A percentile compares a stretch with the other conserved stretches of the same genome.
Evolutionary conservation across 1,140 invertebrate species (phyloP).

Genomic region (Conus betulinus): DNA sequence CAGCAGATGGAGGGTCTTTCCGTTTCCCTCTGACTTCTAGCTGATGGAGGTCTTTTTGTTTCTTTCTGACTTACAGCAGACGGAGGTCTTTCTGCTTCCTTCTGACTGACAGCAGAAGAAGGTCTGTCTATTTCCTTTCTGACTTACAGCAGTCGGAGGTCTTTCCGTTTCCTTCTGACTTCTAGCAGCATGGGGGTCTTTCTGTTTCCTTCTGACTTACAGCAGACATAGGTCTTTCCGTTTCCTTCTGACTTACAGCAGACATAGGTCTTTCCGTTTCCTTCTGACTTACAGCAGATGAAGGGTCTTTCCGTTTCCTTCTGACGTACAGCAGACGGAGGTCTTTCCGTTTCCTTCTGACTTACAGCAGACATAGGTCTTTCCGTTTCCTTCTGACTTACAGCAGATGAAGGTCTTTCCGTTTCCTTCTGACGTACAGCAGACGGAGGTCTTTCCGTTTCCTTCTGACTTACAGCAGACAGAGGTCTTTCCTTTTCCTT

Average conservation of each 20-base stretch:
- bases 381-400: neutral
- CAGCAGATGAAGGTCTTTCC: slow-evolving; percentile 7
- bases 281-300: neutral
- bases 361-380: neutral
- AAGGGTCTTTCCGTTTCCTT: neutral
- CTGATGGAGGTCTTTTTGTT: neutral
- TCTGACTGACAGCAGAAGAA: neutral
- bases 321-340: neutral
- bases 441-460: slow-evolving; percentile 2
- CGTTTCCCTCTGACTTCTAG: neutral
- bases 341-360: neutral
- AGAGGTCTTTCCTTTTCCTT: neutral
- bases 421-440: neutral
- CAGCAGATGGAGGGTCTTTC: neutral
- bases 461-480: neutral
- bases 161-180: neutral
- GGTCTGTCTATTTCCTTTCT: neutral
- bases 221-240: no score
- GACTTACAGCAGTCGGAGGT: neutral
- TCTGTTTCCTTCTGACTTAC: no score
- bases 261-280: no score
- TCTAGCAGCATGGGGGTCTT: neutral
- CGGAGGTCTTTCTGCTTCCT: neutral
- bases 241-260: no score
- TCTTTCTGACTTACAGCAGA: neutral